Base-by-base conservation (phyloP, 2,113 vertebrate genomes). In the Labeo catla region DNA sequence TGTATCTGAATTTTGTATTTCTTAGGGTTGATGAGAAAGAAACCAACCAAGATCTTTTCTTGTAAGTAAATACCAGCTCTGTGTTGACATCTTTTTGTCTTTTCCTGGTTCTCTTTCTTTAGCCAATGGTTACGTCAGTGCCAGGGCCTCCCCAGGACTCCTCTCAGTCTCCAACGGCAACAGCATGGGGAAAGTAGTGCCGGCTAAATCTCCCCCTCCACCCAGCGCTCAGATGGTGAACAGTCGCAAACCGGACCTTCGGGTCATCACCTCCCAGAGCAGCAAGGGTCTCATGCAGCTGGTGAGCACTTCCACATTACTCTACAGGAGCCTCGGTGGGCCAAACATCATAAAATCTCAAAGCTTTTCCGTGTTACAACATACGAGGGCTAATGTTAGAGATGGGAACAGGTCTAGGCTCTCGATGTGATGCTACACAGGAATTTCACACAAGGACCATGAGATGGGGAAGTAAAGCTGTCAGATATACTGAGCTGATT, bases 91-190 rank as follows among this genome's bases (percentile, higher is more conserved):
- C 34, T 87, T 61, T 84, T 36, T 70, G 81, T 47, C 57, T 65
- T 65, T 50, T 39, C 50, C 16, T 36, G 19, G 4, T 82, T 68
- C 59, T 65, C 36, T 57, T 49, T 84, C 86, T 81, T 12, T 72
- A 99, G 98, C 97, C 63, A 99, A 99, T 0, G 98, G 98, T 89
- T 99, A 99, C 16, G 95, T 96, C 90, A 99, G 98, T 45, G 97
- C 97, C 90, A 95, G 98, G 89, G 97, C 97, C 89, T 99, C 98
- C 21, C 98, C 98, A 0, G 97, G 97, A 39, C 97, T 99, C 86
- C 96, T 98, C 83, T 96, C 97, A 0, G 96, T 98, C 86, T 97
- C 98, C 94, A 99, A 99, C 0, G 97, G 98, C 93, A 98, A 95
- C 95, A 97, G 95, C 93, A 89, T 98, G 92, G 97, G 96, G 93